Evolutionary conservation across 2,888 invertebrate genomes (phyloP).

Genomic region (Tetanocera ferruginea): DNA sequence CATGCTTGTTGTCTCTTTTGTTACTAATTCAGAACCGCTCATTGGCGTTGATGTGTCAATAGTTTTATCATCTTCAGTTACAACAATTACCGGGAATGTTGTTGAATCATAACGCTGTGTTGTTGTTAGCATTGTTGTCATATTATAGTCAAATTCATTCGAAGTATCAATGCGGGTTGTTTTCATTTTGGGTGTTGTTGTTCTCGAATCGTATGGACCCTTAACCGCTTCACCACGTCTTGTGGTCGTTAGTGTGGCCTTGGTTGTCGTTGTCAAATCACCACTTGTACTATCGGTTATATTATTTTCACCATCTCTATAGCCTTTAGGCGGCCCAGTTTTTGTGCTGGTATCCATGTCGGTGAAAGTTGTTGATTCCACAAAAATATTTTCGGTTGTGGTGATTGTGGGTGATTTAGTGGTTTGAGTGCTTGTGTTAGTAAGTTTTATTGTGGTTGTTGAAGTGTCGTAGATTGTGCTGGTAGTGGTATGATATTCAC

Average conservation of each 20-base stretch:
- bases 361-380: conserved; percentile 13
- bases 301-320: conserved; percentile 69
- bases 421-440: conserved; percentile 47
- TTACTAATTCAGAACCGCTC: conserved; percentile 33
- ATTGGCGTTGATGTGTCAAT: conserved; percentile 50
- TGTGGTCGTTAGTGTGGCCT: not conserved
- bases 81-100: conserved; percentile 50
- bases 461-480: conserved; percentile 58
- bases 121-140: conserved; percentile 54
- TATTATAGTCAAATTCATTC: conserved; percentile 59
- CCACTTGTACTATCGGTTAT: conserved; percentile 60
- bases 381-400: conserved; percentile 40
- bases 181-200: conserved; percentile 63
- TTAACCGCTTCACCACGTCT: conserved; percentile 53
- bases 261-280: conserved; percentile 45
- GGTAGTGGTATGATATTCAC: conserved; percentile 51
- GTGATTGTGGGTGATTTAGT: conserved; percentile 47
- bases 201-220: conserved; percentile 54
- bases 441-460: conserved; percentile 46
- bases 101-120: conserved; percentile 52
- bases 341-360: conserved; percentile 54
- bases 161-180: conserved; percentile 68
- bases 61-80: conserved; percentile 39
- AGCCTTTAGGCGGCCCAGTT: conserved; percentile 65
- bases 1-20: conserved; percentile 46